phyloP scores from a whole-genome alignment of 1,140 invertebrate species.

The Lasioglossum baleicum region DNA sequence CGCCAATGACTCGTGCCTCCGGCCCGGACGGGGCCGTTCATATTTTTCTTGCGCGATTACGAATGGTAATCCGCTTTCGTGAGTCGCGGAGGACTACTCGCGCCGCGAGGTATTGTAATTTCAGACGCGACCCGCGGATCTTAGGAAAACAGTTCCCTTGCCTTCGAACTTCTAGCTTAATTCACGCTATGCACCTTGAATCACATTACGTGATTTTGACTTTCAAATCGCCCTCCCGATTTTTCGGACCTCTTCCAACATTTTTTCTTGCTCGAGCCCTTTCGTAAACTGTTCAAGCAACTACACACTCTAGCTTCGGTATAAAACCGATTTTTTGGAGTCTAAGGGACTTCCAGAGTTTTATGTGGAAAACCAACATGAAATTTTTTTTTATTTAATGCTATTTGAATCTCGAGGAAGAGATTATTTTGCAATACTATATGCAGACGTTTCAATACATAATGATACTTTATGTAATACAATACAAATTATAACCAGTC shows the following conservation, averaged over 20 bases:
- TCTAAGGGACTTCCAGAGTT: too few relatives aligned
- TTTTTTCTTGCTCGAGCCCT: not conserved
- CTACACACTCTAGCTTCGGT: too few relatives aligned
- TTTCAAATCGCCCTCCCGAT: conserved; percentile 15
- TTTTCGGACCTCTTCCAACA: not conserved
- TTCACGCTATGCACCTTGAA: conserved; percentile 11
- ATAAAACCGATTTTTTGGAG: too few relatives aligned
- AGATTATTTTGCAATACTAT: too few relatives aligned
- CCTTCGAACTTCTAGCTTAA: not conserved
- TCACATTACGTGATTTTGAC: conserved; percentile 31
- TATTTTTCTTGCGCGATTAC: conserved; percentile 45
- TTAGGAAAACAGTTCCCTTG: conserved; percentile 28
- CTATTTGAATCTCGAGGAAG: too few relatives aligned
- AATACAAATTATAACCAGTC: too few relatives aligned
- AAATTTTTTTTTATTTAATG: too few relatives aligned
- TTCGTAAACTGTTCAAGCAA: too few relatives aligned
- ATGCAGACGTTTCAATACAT: too few relatives aligned
- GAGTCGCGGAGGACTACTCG: not conserved
- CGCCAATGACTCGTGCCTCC: conserved; percentile 21
- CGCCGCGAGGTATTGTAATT: conserved; percentile 34
- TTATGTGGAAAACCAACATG: too few relatives aligned
- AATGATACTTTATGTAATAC: too few relatives aligned
- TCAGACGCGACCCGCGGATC: conserved; percentile 17
- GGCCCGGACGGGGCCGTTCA: not conserved
- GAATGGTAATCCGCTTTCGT: conserved; percentile 42